Base-by-base conservation (phyloP, 2,113 vertebrate genomes). In the Perca schrenkii region DNA sequence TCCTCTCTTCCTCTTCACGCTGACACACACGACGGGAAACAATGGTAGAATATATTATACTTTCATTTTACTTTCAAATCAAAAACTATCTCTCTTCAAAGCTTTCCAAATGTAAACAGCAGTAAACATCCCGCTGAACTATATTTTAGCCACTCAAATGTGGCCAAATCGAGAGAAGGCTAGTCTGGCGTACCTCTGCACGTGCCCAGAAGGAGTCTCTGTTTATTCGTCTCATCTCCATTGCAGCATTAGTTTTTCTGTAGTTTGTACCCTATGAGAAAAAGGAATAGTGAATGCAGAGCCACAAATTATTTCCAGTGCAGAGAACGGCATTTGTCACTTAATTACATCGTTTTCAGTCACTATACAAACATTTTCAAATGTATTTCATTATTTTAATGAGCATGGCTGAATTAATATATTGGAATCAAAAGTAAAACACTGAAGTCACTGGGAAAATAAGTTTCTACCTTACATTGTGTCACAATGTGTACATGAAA, bases 191-290 rank as follows among this genome's bases (percentile, higher is more conserved):
- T 85, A 97, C 97, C 96, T 97, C 96, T 15, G 96, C 96, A 86
- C 94, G 94, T 6, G 96, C 96, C 97, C 97, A 97, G 95, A 97
- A 97, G 28, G 96, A 96, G 61, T 96, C 96, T 84, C 96, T 94
- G 90, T 95, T 95, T 82, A 96, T 96, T 47, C 89, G 88, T 85
- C 94, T 95, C 89, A 97, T 96, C 94, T 97, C 96, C 95, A 96
- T 88, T 0, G 95, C 96, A 0, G 96, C 96, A 72, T 97, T 97
- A 0, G 97, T 97, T 88, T 97, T 97, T 88, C 93, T 95, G 93
- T 97, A 97, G 85, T 97, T 97, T 54, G 96, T 97, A 46, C 97
- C 97, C 97, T 97, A 62, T 1, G 61, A 66, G 46, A 74, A 83
- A 67, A 25, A 61, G 15, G 36, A 31, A 50, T 22, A 73, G 8